phyloP scores from a whole-genome alignment of 2,113 vertebrate genomes.

The Trichomycterus rosablanca region DNA sequence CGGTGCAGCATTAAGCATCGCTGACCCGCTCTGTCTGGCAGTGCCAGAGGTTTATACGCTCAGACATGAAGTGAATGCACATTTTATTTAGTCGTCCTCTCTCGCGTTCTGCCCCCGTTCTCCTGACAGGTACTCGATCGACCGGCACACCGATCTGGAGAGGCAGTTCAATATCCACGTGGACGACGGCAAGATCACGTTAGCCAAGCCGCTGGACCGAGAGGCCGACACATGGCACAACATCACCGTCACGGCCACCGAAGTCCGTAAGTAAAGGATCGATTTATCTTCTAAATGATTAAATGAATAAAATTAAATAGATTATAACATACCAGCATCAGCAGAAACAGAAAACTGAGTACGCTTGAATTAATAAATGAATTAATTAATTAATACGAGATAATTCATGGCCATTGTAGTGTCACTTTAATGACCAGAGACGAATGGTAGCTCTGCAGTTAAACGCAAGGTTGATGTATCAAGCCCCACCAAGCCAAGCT shows the following conservation, averaged over 20 bases:
- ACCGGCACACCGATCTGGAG: slow-evolving; percentile 96
- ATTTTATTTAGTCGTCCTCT: neutral
- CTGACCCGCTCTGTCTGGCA: slow-evolving; percentile 21
- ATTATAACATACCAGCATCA: no score
- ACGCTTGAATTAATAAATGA: no score
- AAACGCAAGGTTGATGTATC: no score
- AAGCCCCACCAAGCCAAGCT: no score
- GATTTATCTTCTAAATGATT: no score
- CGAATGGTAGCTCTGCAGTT: no score
- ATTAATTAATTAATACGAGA: no score
- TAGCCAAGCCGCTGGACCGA: slow-evolving; percentile 90
- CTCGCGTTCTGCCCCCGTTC: slow-evolving; percentile 53
- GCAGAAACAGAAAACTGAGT: no score
- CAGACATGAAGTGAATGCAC: slow-evolving; percentile 29
- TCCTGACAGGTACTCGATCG: slow-evolving; percentile 88
- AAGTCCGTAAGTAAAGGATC: slow-evolving; percentile 82
- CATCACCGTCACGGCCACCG: slow-evolving; percentile 94
- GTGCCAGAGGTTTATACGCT: slow-evolving; percentile 25
- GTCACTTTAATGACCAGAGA: no score
- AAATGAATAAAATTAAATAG: no score
- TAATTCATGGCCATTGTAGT: no score
- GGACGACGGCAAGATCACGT: slow-evolving; percentile 90
- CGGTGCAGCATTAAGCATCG: slow-evolving; percentile 28
- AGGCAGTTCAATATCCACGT: slow-evolving; percentile 97
- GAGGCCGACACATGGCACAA: slow-evolving; percentile 95